Conservation (phyloP, 2,888 invertebrate genomes). For the Drosophila glabriapex region DNA sequence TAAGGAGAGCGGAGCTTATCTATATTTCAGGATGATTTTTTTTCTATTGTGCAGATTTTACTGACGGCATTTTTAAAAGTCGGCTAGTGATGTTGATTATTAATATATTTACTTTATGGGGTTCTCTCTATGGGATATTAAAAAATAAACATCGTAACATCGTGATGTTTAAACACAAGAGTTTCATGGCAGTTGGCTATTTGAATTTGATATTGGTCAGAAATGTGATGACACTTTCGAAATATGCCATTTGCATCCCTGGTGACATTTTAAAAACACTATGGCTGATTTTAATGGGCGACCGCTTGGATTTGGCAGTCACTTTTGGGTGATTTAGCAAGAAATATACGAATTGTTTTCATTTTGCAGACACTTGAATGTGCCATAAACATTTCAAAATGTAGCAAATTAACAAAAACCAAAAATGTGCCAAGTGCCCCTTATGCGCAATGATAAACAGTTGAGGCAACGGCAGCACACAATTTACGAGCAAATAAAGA, state of each 20-base stretch:
- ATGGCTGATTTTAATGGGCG: constrained; percentile 27
- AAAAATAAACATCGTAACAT: neutral
- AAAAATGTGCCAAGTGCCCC: constrained; percentile 39
- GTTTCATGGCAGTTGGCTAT: neutral
- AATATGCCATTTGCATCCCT: neutral
- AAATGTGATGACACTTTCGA: neutral
- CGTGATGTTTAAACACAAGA: neutral
- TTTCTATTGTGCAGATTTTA: neutral
- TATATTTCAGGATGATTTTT: neutral
- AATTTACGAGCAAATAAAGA: neutral
- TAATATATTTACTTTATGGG: neutral
- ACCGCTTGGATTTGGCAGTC: constrained; percentile 24
- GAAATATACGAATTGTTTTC: constrained; percentile 7
- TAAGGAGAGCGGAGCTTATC: neutral
- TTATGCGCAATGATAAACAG: constrained; percentile 22
- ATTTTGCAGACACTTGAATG: constrained; percentile 36
- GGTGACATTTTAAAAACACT: constrained; percentile 4
- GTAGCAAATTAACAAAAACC: constrained; percentile 36
- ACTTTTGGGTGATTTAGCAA: constrained; percentile 25
- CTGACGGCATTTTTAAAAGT: neutral
- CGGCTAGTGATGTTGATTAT: neutral
- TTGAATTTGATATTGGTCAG: neutral
- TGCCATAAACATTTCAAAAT: constrained; percentile 45
- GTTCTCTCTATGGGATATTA: neutral
- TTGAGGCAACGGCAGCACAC: neutral